Conservation (phyloP, 1,140 invertebrate genomes). For the Bombus haemorrhoidalis region DNA sequence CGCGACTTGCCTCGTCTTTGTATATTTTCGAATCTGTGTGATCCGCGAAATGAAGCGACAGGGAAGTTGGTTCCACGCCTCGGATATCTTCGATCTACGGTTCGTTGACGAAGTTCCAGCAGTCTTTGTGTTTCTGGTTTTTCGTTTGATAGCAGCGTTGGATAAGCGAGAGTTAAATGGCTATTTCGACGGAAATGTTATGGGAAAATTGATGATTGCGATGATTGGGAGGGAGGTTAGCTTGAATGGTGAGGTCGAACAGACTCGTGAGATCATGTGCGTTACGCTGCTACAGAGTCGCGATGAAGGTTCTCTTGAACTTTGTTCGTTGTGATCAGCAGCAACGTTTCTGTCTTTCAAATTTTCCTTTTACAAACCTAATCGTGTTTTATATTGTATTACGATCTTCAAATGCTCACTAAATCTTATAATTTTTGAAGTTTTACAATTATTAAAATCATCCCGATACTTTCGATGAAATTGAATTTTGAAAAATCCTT, state of each 20-base stretch:
- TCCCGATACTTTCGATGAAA: too few relatives aligned
- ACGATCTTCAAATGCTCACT: too few relatives aligned
- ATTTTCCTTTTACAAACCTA: too few relatives aligned
- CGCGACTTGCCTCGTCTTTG: neutral
- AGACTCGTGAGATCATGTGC: neutral
- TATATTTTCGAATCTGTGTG: neutral
- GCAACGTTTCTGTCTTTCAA: too few relatives aligned
- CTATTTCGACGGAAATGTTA: neutral
- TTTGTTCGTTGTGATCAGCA: neutral
- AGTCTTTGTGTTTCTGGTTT: neutral
- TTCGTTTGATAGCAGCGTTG: neutral
- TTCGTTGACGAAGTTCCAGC: neutral
- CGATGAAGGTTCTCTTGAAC: neutral
- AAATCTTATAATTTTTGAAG: too few relatives aligned
- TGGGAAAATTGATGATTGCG: neutral
- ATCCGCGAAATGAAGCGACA: constrained; percentile 47
- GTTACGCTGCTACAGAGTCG: neutral
- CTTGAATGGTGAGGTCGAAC: neutral
- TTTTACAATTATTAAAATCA: too few relatives aligned
- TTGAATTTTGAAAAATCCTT: too few relatives aligned
- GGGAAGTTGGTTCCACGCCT: constrained; percentile 7
- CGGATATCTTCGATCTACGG: neutral
- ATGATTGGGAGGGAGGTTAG: neutral
- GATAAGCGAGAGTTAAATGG: neutral
- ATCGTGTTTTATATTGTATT: too few relatives aligned